These are phyloP conservation scores for Dioctria rufipes DNA, from an alignment of 2,888 invertebrate species.

Conservation along the genomic window DNA sequence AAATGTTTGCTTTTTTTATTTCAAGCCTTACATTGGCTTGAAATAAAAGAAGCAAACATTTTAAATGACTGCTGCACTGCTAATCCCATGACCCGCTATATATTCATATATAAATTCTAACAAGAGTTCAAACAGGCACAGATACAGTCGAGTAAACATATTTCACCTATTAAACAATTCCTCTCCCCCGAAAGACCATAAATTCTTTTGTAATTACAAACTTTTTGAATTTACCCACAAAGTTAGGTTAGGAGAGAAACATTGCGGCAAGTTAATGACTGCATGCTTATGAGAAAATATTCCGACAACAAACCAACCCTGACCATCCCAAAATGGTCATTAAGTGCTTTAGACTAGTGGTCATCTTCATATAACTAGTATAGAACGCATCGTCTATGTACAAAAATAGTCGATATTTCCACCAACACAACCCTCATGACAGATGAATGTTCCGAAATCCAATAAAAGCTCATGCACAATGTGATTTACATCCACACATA, in stretches of 20 bases:
- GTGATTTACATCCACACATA: not conserved
- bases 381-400: not conserved
- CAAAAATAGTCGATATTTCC: not conserved
- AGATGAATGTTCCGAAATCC: constrained; percentile 11
- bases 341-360: not conserved
- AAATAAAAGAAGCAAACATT: too few species aligned
- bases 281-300: constrained; percentile 39
- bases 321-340: constrained; percentile 33
- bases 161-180: not conserved
- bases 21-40: too few species aligned
- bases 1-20: too few species aligned
- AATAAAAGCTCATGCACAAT: not conserved
- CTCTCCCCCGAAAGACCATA: too few species aligned
- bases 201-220: too few species aligned
- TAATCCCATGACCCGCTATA: too few species aligned
- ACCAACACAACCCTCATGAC: constrained; percentile 7
- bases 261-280: constrained; percentile 37
- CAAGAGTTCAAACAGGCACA: too few species aligned
- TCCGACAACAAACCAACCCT: not conserved
- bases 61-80: too few species aligned
- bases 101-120: too few species aligned
- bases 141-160: not conserved
- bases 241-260: not conserved
- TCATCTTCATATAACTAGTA: not conserved
- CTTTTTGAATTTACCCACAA: too few species aligned